These are phyloP conservation scores for Sminthurinus aureus DNA, from an alignment of 2,888 invertebrate species.

Conservation along the genomic window DNA sequence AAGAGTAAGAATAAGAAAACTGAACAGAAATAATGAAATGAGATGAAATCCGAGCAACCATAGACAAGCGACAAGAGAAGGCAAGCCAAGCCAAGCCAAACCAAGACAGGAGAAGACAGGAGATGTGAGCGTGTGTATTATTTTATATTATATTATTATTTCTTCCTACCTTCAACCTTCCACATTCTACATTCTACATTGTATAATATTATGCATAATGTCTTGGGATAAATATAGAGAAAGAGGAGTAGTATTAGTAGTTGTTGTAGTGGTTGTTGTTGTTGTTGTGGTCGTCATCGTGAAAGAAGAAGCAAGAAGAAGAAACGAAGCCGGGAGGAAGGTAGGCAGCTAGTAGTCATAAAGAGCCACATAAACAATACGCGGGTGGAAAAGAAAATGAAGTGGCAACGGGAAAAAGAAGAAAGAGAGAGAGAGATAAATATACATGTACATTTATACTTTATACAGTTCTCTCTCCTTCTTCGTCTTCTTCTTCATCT, in stretches of 20 bases:
- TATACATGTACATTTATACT: not conserved
- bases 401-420: constrained; percentile 26
- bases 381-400: constrained; percentile 32
- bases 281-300: not conserved
- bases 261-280: not conserved
- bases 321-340: constrained; percentile 13
- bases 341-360: constrained; percentile 37
- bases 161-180: too few species aligned
- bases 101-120: too few species aligned
- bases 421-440: not conserved
- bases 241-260: not conserved
- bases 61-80: too few species aligned
- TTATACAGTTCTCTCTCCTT: not conserved
- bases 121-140: not conserved
- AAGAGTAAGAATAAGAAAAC: not conserved
- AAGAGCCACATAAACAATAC: constrained; percentile 41
- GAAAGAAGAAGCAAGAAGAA: not conserved
- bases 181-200: too few species aligned
- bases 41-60: too few species aligned
- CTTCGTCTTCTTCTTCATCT: constrained; percentile 6
- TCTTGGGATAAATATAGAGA: not conserved
- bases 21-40: too few species aligned
- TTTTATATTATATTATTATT: too few species aligned
- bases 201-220: too few species aligned
- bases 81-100: too few species aligned